These are phyloP conservation scores for Drosophila saltans DNA, from an alignment of 1,140 invertebrate genomes.

Conservation along the genomic window DNA sequence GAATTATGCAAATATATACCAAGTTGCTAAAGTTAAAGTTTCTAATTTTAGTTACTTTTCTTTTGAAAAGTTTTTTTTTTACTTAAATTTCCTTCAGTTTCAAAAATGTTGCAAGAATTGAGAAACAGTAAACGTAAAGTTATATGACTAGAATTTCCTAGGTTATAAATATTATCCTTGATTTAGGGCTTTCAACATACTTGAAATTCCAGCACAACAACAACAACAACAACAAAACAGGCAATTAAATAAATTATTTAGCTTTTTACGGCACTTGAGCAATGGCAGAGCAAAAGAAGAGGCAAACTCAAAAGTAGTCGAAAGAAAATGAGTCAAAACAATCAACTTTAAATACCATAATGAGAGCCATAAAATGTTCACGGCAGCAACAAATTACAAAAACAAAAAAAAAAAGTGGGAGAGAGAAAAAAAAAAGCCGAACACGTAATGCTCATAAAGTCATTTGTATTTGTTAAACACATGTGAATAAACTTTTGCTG, in stretches of 20 bases:
- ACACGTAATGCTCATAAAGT: conserved; percentile 35
- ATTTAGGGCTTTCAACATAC: conserved; percentile 45
- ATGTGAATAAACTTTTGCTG: conserved; percentile 25
- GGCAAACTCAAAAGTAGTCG: background rate
- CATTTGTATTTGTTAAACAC: conserved; percentile 25
- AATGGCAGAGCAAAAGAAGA: conserved; percentile 15
- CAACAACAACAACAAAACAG: background rate
- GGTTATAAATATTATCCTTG: conserved; percentile 25
- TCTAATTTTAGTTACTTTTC: no score
- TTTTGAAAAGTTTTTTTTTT: no score
- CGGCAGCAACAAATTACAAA: conserved; percentile 25
- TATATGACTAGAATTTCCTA: background rate
- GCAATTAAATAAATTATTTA: conserved; percentile 52
- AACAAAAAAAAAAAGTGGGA: background rate
- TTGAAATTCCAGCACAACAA: conserved; percentile 43
- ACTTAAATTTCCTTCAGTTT: no score
- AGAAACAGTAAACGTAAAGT: no score
- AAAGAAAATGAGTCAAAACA: conserved; percentile 14
- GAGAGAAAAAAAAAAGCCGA: background rate
- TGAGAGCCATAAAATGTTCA: conserved; percentile 26
- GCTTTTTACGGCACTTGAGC: conserved; percentile 37
- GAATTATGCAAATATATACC: background rate
- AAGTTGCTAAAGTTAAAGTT: no score
- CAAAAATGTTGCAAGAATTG: no score
- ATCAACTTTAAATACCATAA: conserved; percentile 30